These are phyloP conservation scores for Oryctes rhinoceros DNA, from an alignment of 1,140 invertebrate genomes.

Conservation along the genomic window DNA sequence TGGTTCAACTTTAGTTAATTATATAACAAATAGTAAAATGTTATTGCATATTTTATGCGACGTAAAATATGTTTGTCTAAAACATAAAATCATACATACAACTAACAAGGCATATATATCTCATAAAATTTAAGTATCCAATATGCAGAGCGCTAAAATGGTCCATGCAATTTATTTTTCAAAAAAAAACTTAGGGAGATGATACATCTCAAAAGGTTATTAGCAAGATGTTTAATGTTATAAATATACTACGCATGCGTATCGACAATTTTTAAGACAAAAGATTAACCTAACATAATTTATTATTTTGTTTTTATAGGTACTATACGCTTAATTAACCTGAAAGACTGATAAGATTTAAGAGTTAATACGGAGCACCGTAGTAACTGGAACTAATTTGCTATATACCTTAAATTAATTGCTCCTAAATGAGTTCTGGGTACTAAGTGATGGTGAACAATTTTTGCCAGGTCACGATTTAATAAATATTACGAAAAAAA, in stretches of 20 bases:
- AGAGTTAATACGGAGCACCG: too few relatives aligned
- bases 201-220: too few relatives aligned
- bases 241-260: too few relatives aligned
- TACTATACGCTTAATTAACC: too few relatives aligned
- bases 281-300: too few relatives aligned
- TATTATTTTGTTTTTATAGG: too few relatives aligned
- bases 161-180: neutral
- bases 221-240: too few relatives aligned
- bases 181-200: too few relatives aligned
- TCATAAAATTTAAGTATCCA: constrained; percentile 7
- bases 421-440: neutral
- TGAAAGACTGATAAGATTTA: too few relatives aligned
- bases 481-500: too few relatives aligned
- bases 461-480: neutral
- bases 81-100: constrained; percentile 7
- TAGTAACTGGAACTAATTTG: neutral
- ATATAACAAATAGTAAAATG: constrained; percentile 16
- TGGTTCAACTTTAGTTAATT: constrained; percentile 2
- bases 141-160: neutral
- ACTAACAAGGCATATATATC: neutral
- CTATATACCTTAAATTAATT: neutral
- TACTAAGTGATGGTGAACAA: neutral
- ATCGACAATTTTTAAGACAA: too few relatives aligned
- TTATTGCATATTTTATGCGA: neutral
- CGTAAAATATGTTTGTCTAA: neutral